These are phyloP conservation scores for Enteromius paludinosus DNA, from an alignment of 2,797 vertebrate genomes.

Conservation along the genomic window DNA sequence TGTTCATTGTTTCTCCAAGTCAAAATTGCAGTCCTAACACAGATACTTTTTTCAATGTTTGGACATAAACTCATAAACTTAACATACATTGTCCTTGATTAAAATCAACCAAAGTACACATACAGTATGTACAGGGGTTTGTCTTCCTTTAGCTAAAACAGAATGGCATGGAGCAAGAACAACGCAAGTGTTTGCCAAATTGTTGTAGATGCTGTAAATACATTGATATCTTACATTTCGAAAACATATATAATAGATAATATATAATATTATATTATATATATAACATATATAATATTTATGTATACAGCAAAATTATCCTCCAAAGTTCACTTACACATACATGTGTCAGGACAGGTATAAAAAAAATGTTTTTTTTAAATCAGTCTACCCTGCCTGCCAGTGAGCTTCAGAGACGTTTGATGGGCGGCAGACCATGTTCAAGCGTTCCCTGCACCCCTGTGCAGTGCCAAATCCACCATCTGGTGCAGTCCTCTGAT, in stretches of 20 bases:
- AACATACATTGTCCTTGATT: not conserved
- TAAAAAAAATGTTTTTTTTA: too few species aligned
- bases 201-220: not conserved
- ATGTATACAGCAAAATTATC: not conserved
- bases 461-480: conserved; percentile 59
- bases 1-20: not conserved
- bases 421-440: conserved; percentile 48
- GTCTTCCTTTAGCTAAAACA: not conserved
- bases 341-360: not conserved
- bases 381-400: conserved; percentile 5
- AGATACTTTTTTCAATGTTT: not conserved
- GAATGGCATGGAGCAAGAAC: not conserved
- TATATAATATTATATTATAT: too few species aligned
- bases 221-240: not conserved
- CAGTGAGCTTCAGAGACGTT: conserved; percentile 47
- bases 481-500: conserved; percentile 65
- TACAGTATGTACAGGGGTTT: not conserved
- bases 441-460: conserved; percentile 31
- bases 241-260: not conserved
- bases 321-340: not conserved
- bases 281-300: too few species aligned
- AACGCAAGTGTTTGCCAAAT: not conserved
- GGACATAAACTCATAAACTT: not conserved
- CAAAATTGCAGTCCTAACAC: not conserved
- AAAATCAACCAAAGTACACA: not conserved